Evolutionary conservation across 2,888 invertebrate species (phyloP).

Genomic region (Euproctis similis): DNA sequence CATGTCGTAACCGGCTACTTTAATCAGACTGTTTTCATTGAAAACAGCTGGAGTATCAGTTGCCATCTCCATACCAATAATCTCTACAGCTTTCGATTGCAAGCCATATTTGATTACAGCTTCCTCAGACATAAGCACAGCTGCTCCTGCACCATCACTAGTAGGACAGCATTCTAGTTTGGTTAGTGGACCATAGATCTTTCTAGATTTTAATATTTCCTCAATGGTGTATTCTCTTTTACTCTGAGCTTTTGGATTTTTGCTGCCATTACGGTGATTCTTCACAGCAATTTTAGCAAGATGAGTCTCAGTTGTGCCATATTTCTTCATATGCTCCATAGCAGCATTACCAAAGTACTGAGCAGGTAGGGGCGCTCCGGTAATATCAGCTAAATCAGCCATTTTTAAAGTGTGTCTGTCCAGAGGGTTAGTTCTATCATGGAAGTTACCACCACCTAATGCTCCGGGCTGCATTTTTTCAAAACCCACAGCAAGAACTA

Average conservation of each 20-base stretch:
- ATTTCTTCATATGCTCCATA: slow-evolving; percentile 95
- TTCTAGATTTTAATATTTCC: slow-evolving; percentile 91
- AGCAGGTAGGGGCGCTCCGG: slow-evolving; percentile 89
- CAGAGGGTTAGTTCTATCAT: slow-evolving; percentile 91
- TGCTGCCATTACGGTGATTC: slow-evolving; percentile 96
- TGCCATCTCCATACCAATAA: slow-evolving; percentile 97
- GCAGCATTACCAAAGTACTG: slow-evolving; percentile 98
- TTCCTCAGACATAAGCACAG: slow-evolving; percentile 91
- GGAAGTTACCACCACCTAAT: slow-evolving; percentile 81
- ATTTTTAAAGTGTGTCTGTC: slow-evolving; percentile 91
- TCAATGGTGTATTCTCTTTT: slow-evolving; percentile 93
- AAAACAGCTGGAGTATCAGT: slow-evolving; percentile 94
- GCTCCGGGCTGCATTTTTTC: slow-evolving; percentile 99
- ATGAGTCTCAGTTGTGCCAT: slow-evolving; percentile 93
- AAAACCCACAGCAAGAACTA: slow-evolving; percentile 95
- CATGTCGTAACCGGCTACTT: slow-evolving; percentile 95
- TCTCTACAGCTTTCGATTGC: slow-evolving; percentile 91
- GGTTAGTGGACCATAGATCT: slow-evolving; percentile 93
- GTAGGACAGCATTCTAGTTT: slow-evolving; percentile 99
- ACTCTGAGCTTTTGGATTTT: slow-evolving; percentile 98
- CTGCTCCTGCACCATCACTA: slow-evolving; percentile 98
- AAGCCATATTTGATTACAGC: slow-evolving; percentile 90
- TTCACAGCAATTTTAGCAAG: slow-evolving; percentile 98
- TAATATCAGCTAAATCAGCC: slow-evolving; percentile 87
- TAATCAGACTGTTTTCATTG: slow-evolving; percentile 82